These are phyloP conservation scores for Diploscapter pachys DNA, from an alignment of 1,140 invertebrate species.

Conservation along the genomic window DNA sequence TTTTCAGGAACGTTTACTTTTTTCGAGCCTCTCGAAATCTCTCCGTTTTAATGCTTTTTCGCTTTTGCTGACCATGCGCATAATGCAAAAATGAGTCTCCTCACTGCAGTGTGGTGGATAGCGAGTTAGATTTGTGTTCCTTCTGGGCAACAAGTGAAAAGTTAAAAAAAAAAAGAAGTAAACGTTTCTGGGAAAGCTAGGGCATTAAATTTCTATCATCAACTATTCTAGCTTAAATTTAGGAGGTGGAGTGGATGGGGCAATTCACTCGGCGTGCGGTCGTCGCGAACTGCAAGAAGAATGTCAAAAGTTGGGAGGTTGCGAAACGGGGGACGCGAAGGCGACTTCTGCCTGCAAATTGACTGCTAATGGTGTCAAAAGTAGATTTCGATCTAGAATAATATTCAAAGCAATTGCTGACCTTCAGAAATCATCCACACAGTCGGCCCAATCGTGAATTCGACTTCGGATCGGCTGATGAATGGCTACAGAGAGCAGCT, in stretches of 20 bases:
- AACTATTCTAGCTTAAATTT: neutral
- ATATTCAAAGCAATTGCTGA: neutral
- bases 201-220: too few species aligned
- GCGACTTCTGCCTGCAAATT: constrained; percentile 20
- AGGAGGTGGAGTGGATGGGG: constrained; percentile 34
- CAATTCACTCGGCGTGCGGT: constrained; percentile 29
- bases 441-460: constrained; percentile 17
- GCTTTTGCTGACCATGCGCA: too few species aligned
- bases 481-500: constrained; percentile 2
- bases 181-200: too few species aligned
- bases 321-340: constrained; percentile 20
- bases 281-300: constrained; percentile 14
- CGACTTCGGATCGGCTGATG: neutral
- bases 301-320: constrained; percentile 18
- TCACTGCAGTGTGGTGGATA: too few species aligned
- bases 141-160: too few species aligned
- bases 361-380: constrained; percentile 17
- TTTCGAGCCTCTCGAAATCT: too few species aligned
- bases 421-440: constrained; percentile 30
- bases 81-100: too few species aligned
- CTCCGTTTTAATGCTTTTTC: too few species aligned
- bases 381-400: neutral
- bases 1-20: too few species aligned
- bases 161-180: too few species aligned
- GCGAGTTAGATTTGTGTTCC: too few species aligned